Conservation (phyloP, 2,113 vertebrate species). For the Trogon surrucura region DNA sequence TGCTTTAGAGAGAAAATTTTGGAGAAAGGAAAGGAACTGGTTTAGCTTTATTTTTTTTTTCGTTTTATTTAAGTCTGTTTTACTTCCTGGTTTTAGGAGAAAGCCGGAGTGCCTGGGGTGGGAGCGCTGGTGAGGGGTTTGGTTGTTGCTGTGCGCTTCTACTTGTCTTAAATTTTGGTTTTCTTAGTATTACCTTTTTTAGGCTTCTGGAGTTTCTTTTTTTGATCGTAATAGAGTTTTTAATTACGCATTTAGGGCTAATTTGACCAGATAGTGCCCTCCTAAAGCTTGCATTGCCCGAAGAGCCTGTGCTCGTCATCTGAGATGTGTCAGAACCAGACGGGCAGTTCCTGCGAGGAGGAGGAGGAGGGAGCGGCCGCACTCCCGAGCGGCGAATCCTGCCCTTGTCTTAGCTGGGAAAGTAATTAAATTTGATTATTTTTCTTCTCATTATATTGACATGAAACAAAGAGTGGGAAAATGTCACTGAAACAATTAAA, state of each 20-base stretch:
- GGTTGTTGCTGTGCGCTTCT: neutral
- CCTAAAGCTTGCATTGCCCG: neutral
- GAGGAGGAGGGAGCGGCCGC: neutral
- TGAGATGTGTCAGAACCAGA: neutral
- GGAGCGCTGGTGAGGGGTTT: neutral
- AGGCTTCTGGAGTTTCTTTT: neutral
- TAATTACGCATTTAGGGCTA: neutral
- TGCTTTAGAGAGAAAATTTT: neutral
- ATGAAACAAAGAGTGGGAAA: conserved; percentile 20
- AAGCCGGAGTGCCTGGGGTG: neutral
- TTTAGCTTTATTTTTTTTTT: neutral
- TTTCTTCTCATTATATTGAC: conserved; percentile 27
- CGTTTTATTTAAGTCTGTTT: neutral
- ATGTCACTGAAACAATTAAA: conserved; percentile 62
- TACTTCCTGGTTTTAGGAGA: neutral
- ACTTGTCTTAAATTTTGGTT: neutral
- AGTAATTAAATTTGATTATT: conserved; percentile 37
- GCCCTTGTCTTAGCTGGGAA: conserved; percentile 15
- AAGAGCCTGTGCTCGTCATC: neutral
- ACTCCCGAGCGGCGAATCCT: neutral
- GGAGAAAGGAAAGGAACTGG: neutral
- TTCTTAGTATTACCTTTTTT: neutral
- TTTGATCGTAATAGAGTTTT: neutral
- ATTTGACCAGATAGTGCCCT: neutral
- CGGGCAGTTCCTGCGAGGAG: neutral